Percentiles rank a stretch among this genome's conserved stretches.
phyloP scores from a whole-genome alignment of 2,797 vertebrate genomes.

The Oryzias dopingdopingensis region DNA sequence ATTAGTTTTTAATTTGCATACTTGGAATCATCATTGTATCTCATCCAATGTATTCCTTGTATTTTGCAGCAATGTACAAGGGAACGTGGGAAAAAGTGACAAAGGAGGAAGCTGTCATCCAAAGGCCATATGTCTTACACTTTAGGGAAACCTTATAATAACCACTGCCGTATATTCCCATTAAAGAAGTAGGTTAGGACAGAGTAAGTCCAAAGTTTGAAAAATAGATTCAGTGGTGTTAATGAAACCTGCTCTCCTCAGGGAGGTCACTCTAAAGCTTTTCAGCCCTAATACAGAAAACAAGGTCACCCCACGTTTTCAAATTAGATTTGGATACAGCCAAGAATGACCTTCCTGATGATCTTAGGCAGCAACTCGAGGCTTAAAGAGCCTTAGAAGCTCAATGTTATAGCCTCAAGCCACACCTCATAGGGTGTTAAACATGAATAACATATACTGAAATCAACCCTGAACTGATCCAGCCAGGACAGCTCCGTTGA shows the following conservation, averaged over 20 bases:
- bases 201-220: slow-evolving; percentile 32
- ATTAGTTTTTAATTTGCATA: not conserved
- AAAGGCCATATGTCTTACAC: not conserved
- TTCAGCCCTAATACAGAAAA: slow-evolving; percentile 37
- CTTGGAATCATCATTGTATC: not conserved
- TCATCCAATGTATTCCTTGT: slow-evolving; percentile 1
- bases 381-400: slow-evolving; percentile 48
- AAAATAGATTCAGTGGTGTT: slow-evolving; percentile 39
- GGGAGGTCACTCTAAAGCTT: slow-evolving; percentile 44
- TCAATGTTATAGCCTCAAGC: slow-evolving; percentile 47
- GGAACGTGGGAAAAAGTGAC: not conserved
- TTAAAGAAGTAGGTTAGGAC: slow-evolving; percentile 24
- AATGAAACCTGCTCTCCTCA: slow-evolving; percentile 41
- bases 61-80: not conserved
- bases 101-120: not conserved
- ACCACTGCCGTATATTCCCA: slow-evolving; percentile 1
- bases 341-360: slow-evolving; percentile 45
- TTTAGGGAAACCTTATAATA: not conserved
- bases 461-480: slow-evolving; percentile 41
- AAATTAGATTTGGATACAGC: slow-evolving; percentile 56
- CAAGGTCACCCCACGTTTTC: slow-evolving; percentile 52
- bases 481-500: slow-evolving; percentile 21
- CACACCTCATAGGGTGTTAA: slow-evolving; percentile 37
- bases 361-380: slow-evolving; percentile 39
- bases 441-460: slow-evolving; percentile 46